Percentiles rank a stretch among this genome's conserved stretches.
Conservation (phyloP, 2,113 vertebrate species). For the Rhinichthys klamathensis region DNA sequence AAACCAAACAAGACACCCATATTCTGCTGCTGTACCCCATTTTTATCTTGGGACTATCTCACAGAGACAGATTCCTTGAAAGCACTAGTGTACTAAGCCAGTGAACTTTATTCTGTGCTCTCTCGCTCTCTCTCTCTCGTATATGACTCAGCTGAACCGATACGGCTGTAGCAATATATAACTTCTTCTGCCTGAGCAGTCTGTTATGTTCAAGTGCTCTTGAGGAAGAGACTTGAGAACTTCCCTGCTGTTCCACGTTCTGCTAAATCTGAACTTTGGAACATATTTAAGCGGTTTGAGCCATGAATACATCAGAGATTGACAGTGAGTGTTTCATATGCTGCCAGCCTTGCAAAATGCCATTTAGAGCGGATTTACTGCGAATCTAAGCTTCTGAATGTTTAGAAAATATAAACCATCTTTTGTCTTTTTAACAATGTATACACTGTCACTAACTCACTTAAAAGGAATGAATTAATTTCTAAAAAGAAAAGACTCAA, state of each 20-base stretch:
- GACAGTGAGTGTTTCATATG: conserved; percentile 4
- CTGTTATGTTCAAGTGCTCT: conserved; percentile 44
- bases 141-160: conserved; percentile 10
- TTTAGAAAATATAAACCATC: conserved; percentile 8
- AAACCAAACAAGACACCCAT: background rate
- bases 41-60: background rate
- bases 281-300: conserved; percentile 32
- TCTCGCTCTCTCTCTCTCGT: background rate
- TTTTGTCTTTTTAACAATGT: conserved; percentile 22
- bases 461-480: conserved; percentile 21
- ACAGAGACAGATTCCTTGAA: conserved; percentile 10
- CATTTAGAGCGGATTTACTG: conserved; percentile 3
- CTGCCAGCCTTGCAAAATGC: conserved; percentile 42
- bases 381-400: conserved; percentile 32
- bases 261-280: conserved; percentile 22
- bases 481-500: conserved; percentile 18
- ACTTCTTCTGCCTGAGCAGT: conserved; percentile 39
- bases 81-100: background rate
- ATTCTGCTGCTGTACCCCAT: background rate
- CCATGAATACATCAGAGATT: conserved; percentile 22
- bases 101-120: background rate
- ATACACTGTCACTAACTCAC: background rate
- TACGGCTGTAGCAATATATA: conserved; percentile 44
- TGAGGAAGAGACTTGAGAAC: conserved; percentile 17
- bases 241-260: conserved; percentile 13